Evolutionary conservation across 2,888 invertebrate species (phyloP).

Genomic region (Eupithecia exiguata): DNA sequence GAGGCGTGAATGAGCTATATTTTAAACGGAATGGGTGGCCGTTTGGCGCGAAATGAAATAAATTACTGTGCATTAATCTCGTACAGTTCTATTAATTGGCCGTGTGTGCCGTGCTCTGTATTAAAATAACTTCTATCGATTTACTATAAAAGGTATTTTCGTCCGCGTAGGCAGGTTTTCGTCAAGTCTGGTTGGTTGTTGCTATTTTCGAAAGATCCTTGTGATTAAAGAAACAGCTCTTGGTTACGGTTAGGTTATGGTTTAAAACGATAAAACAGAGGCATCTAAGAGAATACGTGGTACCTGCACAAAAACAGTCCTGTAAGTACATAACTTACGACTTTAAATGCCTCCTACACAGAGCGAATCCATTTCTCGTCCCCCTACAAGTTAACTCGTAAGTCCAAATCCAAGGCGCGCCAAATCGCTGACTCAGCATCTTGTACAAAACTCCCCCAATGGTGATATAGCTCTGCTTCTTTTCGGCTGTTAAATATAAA

Average conservation of each 20-base stretch:
- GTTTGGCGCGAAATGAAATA: constrained; percentile 69
- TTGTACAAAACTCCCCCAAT: constrained; percentile 56
- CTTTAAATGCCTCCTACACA: constrained; percentile 3
- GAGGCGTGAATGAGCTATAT: constrained; percentile 70
- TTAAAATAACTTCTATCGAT: constrained; percentile 40
- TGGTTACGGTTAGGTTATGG: background rate
- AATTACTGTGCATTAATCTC: constrained; percentile 77
- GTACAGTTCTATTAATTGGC: constrained; percentile 71
- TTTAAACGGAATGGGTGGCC: constrained; percentile 73
- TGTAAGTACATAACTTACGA: background rate
- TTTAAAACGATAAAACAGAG: background rate
- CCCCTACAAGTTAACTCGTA: constrained; percentile 26
- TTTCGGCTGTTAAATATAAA: constrained; percentile 75
- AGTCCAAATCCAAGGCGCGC: constrained; percentile 39
- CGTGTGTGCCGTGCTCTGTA: constrained; percentile 53
- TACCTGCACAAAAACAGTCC: background rate
- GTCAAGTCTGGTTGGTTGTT: background rate
- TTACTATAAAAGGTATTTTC: constrained; percentile 11
- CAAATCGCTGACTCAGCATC: constrained; percentile 57
- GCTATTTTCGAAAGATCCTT: background rate
- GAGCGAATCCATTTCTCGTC: constrained; percentile 12
- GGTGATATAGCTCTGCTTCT: constrained; percentile 64
- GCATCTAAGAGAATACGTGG: background rate
- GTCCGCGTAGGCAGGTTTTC: background rate
- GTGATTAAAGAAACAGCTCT: background rate